Evolutionary conservation across 2,888 invertebrate genomes (phyloP), one percentile per base, ranked within the genome.

Genomic region (Tachina lurida): DNA sequence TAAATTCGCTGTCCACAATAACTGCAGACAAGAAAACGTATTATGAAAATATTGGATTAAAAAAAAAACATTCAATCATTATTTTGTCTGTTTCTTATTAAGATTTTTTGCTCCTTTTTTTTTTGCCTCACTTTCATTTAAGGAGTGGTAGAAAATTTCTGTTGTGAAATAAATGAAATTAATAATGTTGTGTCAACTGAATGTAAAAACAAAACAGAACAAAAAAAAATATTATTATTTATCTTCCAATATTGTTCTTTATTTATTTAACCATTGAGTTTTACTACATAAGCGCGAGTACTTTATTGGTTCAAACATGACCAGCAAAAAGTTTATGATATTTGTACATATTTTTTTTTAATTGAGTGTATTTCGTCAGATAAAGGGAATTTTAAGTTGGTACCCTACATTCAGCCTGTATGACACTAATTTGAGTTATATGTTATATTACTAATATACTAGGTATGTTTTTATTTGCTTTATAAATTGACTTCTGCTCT

Each of bases 211-310:
- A 10, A 68, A 31, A 31, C 31, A 31, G 31, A 31, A 4, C 2
- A 73, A 43, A 52, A 17, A 43, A 76, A 65, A 65, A 62, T 47
- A 39, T 52, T 62, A 52, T 75, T 71, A 80, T 80, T 84, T 80
- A 73, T 84, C 80, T 81, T 83, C 73, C 79, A 86, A 86, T 86
- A 83, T 80, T 76, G 76, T 76, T 75, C 67, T 83, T 79, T 86
- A 80, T 86, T 86, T 86, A 80, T 79, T 83, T 80, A 83, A 84
- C 45, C 75, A 84, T 86, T 83, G 76, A 86, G 54, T 56, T 60
- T 77, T 65, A 76, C 49, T 58, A 79, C 49, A 76, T 68, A 19
- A 68, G 39, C 73, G 60, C 67, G 71, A 73, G 60, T 62, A 74
- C 60, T 81, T 76, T 74, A 77, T 71, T 79, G 79, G 39, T 79